phyloP scores from a whole-genome alignment of 2,113 vertebrate genomes.

The Hippocampus guttulatus region DNA sequence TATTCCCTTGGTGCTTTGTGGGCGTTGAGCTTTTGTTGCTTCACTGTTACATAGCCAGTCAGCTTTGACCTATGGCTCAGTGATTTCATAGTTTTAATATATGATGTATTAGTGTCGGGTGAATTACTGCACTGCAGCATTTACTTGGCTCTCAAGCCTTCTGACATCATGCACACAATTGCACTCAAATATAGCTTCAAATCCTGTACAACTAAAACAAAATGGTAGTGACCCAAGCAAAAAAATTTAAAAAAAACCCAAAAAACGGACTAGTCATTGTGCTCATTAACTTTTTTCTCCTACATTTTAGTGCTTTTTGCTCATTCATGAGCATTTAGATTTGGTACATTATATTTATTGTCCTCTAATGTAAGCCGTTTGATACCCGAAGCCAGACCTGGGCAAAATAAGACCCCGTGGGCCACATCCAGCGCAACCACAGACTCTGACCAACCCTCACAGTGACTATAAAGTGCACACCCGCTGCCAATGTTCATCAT shows the following conservation, averaged over 20 bases:
- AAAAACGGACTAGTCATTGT: background rate
- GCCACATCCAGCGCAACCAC: too few relatives aligned
- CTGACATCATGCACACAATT: constrained; percentile 1
- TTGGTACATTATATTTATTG: background rate
- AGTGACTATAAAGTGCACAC: too few relatives aligned
- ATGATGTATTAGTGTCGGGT: background rate
- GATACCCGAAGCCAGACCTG: background rate
- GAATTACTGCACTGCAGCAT: constrained; percentile 16
- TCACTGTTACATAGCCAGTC: constrained; percentile 58
- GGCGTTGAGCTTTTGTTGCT: constrained; percentile 66
- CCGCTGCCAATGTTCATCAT: too few relatives aligned
- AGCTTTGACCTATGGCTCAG: constrained; percentile 66
- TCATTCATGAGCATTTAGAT: background rate
- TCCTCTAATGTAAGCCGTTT: background rate
- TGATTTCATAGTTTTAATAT: constrained; percentile 20
- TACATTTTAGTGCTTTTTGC: background rate
- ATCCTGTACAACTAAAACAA: background rate
- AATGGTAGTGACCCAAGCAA: background rate
- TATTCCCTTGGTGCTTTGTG: constrained; percentile 65
- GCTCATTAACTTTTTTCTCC: background rate
- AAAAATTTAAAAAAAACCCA: background rate
- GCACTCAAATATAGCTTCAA: background rate
- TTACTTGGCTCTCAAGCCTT: constrained; percentile 1
- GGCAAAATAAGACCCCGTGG: too few relatives aligned
- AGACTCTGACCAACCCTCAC: too few relatives aligned